These are phyloP conservation scores for Andricus curvator DNA, from an alignment of 2,888 invertebrate genomes.

Conservation along the genomic window DNA sequence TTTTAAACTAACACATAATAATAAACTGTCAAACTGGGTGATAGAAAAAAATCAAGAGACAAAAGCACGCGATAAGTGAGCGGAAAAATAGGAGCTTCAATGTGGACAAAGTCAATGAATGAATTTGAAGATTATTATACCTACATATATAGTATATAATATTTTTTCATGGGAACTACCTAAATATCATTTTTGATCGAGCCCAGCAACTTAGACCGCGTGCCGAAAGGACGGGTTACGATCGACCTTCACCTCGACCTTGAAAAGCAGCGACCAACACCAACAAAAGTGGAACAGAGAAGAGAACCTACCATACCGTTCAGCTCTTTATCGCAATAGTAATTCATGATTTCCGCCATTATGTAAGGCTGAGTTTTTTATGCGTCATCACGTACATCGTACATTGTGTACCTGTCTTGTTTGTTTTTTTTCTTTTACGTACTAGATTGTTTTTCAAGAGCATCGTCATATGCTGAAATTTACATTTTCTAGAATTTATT, in stretches of 20 bases:
- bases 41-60: too few species aligned
- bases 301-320: slow-evolving; percentile 53
- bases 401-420: background rate
- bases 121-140: too few species aligned
- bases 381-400: slow-evolving; percentile 36
- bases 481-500: background rate
- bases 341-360: slow-evolving; percentile 69
- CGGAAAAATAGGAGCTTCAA: too few species aligned
- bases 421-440: background rate
- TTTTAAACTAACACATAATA: too few species aligned
- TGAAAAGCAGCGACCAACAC: slow-evolving; percentile 69
- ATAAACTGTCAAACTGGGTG: too few species aligned
- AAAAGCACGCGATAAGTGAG: too few species aligned
- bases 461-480: background rate
- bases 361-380: slow-evolving; percentile 60
- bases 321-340: slow-evolving; percentile 60
- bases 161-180: slow-evolving; percentile 9
- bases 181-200: slow-evolving; percentile 47
- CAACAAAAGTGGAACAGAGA: slow-evolving; percentile 68
- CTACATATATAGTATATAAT: background rate
- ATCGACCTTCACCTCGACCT: slow-evolving; percentile 72
- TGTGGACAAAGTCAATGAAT: too few species aligned
- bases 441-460: background rate
- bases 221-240: slow-evolving; percentile 60
- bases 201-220: slow-evolving; percentile 61